Base-by-base conservation (phyloP, 2,888 invertebrate genomes). In the Diabrotica balteata region DNA sequence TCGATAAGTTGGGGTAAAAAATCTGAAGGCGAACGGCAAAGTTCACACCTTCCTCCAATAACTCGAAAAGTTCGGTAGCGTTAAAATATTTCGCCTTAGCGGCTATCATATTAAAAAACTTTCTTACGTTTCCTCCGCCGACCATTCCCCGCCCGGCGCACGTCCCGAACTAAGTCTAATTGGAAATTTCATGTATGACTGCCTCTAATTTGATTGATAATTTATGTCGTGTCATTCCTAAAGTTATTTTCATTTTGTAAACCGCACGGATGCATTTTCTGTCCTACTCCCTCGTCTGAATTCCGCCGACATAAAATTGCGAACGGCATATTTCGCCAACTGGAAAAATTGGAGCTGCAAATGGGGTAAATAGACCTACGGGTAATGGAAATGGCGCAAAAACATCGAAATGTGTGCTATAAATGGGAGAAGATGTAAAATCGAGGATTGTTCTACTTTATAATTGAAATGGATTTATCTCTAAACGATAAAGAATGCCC, bases 181-280 rank as follows among this genome's bases (percentile, higher is more conserved):
- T 79, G 79, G 78, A 79, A 79, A 79, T 79, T 79, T 79, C 77
- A 79, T 76, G 79, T 79, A 75, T 76, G 76, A 77, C 73, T 75
- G 79, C 72, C 63, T 72, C 68, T 76, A 76, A 77, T 75, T 74
- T 72, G 70, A 74, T 75, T 70, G 74, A 72, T 76, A 76, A 78
- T 77, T 78, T 77, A 77, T 77, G 76, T 77, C 68, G 72, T 75
- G 77, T 78, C 77, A 77, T 76, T 76, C 72, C 64, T 58, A 58
- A 59, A 61, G 52, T 68, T 59, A 66, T 65, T 65, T 65, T 61
- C 65, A 54, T 64, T 69, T 69, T 58, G 60, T 59, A 63, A 62
- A 51, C 55, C 52, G 63, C 60, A 63, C 62, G 59, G 45, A 63
- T 63, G 63, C 63, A 63, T 63, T 63, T 50, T 53, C 62, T 52